These are phyloP conservation scores for Ophioninae sp. DNA, from an alignment of 2,888 invertebrate genomes.

Conservation along the genomic window DNA sequence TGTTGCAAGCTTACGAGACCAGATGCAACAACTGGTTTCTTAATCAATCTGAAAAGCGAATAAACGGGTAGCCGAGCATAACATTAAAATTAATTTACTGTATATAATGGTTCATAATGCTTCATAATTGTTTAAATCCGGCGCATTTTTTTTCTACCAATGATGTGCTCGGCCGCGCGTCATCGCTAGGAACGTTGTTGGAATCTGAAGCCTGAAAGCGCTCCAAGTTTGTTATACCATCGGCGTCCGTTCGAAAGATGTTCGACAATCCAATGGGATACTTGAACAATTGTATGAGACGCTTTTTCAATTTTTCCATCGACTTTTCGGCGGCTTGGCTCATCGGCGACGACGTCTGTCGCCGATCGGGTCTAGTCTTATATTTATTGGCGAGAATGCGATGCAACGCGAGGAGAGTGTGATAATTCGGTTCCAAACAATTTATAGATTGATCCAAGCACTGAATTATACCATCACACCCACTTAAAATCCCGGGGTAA, in stretches of 20 bases:
- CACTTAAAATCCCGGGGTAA: constrained; percentile 10
- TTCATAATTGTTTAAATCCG: neutral
- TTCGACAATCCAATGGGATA: constrained; percentile 74
- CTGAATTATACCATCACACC: constrained; percentile 48
- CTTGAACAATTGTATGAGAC: constrained; percentile 74
- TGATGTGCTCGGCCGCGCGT: neutral
- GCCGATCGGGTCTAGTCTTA: neutral
- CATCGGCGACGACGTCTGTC: neutral
- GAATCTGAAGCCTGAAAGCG: neutral
- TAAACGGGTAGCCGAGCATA: too few species aligned
- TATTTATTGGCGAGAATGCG: constrained; percentile 55
- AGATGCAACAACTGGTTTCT: too few species aligned
- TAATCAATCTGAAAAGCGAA: too few species aligned
- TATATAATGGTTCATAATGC: too few species aligned
- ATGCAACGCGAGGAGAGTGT: constrained; percentile 62
- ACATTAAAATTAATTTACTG: too few species aligned
- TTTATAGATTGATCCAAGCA: neutral
- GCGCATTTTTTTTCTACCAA: constrained; percentile 17
- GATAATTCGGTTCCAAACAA: constrained; percentile 58
- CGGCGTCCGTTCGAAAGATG: constrained; percentile 35
- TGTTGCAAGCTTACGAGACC: too few species aligned
- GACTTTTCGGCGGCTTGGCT: constrained; percentile 13
- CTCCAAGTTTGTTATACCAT: neutral
- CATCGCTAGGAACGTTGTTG: neutral
- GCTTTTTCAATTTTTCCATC: constrained; percentile 66